phyloP scores from a whole-genome alignment of 2,797 vertebrate species.

The Cottoperca gobio region DNA sequence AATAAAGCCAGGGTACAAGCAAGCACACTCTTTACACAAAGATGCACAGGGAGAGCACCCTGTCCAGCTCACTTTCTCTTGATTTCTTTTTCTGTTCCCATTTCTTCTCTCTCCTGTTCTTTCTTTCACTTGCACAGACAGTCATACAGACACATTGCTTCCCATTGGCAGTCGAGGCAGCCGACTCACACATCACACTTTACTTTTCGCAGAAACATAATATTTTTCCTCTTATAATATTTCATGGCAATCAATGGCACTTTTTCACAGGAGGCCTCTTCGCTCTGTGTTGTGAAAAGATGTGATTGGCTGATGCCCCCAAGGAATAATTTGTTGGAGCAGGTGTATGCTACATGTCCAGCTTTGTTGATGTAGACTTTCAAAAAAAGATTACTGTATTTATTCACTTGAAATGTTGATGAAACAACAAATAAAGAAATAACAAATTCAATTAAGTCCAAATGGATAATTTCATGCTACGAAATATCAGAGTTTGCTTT shows the following conservation, averaged over 20 bases:
- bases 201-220: constrained; percentile 15
- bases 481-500: background rate
- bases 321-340: background rate
- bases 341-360: background rate
- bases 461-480: background rate
- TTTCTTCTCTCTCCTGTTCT: constrained; percentile 45
- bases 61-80: constrained; percentile 58
- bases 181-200: constrained; percentile 2
- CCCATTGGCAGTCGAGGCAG: constrained; percentile 1
- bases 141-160: constrained; percentile 17
- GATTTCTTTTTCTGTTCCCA: constrained; percentile 59
- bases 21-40: constrained; percentile 58
- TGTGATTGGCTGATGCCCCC: background rate
- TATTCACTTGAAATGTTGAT: background rate
- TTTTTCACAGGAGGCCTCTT: background rate
- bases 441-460: too few relatives aligned
- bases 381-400: too few relatives aligned
- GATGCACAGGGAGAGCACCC: constrained; percentile 45
- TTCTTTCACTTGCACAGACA: constrained; percentile 36
- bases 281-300: background rate
- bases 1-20: constrained; percentile 77
- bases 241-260: background rate
- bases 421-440: background rate
- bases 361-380: background rate
- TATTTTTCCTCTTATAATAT: background rate